Evolutionary conservation across 2,888 invertebrate genomes (phyloP), one percentile per base, ranked within the genome.

Genomic region (Dione juno): DNA sequence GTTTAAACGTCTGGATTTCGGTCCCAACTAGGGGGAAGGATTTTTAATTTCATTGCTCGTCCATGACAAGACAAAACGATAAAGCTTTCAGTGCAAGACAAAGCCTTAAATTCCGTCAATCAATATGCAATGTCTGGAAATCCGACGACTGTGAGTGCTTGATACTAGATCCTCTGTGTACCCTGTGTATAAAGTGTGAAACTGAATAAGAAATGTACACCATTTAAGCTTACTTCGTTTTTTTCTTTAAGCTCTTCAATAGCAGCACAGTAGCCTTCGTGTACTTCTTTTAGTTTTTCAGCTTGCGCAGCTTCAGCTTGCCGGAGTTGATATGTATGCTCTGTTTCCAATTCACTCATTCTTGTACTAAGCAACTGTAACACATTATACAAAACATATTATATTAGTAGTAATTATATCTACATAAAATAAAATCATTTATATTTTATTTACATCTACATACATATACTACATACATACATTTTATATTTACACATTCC

Each of bases 341-440:
- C 98, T 14, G 97, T 96, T 82, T 97, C 96, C 77, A 98, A 91
- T 85, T 99, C 98, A 76, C 96, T 95, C 83, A 98, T 95, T 64
- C 97, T 94, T 28, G 95, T 94, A 76, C 95, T 95, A 37, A 96
- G 84, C 71, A 93, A 80, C 93, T 93, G 2, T 28, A 28, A 28
- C 28, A 28, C 3, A 5, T 28, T 28, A 28, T 28, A 76, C 73
- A 84, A 81, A 78, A 76, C 73, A 84, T 81, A 78, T 10, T 37
- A 76, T 75, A 65, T n/a, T n/a, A 10, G n/a, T 54, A 37, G 9
- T 35, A n/a, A 53, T 3, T 2, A 9, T 16, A 57, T 16, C 6
- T 37, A 52, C 7, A 28, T 28, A 16, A 16, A 16, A 16, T 54
- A 28, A 35, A 54, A 16, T n/a, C n/a, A n/a, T n/a, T n/a, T n/a